phyloP scores from a whole-genome alignment of 1,140 invertebrate species.

The Drosophila mayri region DNA sequence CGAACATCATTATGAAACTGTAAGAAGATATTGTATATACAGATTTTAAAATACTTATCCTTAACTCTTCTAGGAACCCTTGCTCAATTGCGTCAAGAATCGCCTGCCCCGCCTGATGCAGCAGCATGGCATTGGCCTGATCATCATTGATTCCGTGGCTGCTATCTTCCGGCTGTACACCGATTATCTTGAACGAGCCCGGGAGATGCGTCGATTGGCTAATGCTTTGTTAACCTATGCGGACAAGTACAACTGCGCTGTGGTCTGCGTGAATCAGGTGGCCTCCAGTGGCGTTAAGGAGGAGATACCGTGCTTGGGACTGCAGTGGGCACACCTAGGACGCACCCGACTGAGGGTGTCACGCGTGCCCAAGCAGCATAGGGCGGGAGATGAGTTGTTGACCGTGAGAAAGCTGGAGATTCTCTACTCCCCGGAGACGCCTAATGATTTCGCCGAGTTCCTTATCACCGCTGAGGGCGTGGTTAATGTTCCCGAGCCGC shows the following conservation, averaged over 20 bases:
- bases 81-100: conserved; percentile 87
- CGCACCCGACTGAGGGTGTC: conserved; percentile 88
- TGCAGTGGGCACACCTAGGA: conserved; percentile 90
- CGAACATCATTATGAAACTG: conserved; percentile 86
- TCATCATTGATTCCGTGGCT: conserved; percentile 92
- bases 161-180: conserved; percentile 89
- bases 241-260: conserved; percentile 86
- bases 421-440: conserved; percentile 85
- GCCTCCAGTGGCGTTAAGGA: conserved; percentile 65
- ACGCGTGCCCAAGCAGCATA: conserved; percentile 74
- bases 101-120: conserved; percentile 86
- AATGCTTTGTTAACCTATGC: conserved; percentile 87
- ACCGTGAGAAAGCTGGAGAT: conserved; percentile 78
- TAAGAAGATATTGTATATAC: conserved; percentile 73
- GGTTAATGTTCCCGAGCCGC: conserved; percentile 58
- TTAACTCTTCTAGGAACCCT: conserved; percentile 15
- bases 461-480: conserved; percentile 71
- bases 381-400: conserved; percentile 56
- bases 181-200: conserved; percentile 86
- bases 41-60: neutral
- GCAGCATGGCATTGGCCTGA: conserved; percentile 87
- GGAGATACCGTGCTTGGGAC: conserved; percentile 87
- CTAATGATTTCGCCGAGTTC: conserved; percentile 78
- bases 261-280: conserved; percentile 92
- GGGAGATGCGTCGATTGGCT: conserved; percentile 87